Conservation (phyloP, 2,797 vertebrate genomes). For the Scleropages formosus region DNA sequence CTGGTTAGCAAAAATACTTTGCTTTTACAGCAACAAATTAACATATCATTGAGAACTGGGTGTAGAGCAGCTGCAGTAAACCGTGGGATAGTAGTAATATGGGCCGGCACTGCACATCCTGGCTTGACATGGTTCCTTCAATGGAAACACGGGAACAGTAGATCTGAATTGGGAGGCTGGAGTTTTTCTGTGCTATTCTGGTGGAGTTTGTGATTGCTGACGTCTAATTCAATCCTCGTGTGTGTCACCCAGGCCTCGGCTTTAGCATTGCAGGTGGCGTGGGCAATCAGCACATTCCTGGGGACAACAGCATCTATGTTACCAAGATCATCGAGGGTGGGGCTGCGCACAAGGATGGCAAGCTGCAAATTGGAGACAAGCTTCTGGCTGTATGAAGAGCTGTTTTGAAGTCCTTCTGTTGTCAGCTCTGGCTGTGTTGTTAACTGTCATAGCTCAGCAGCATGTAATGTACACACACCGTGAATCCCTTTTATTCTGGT, state of each 20-base stretch:
- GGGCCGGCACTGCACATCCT: not conserved
- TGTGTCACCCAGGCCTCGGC: conserved; percentile 77
- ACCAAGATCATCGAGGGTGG: conserved; percentile 97
- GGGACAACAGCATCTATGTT: conserved; percentile 97
- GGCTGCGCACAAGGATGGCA: conserved; percentile 93
- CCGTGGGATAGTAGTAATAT: not conserved
- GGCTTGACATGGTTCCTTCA: not conserved
- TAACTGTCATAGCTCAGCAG: not conserved
- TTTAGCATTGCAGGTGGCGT: conserved; percentile 98
- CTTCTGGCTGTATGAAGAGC: conserved; percentile 78
- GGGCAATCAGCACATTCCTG: conserved; percentile 95
- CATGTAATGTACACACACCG: no score
- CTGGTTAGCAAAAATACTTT: no score
- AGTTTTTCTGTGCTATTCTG: no score
- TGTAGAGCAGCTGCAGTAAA: not conserved
- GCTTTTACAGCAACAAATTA: no score
- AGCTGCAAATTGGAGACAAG: conserved; percentile 96
- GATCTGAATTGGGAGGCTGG: no score
- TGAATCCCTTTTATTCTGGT: no score
- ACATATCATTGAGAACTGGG: no score
- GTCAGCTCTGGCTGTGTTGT: conserved; percentile 12
- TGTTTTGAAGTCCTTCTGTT: not conserved
- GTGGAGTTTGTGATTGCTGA: no score
- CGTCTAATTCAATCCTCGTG: not conserved
- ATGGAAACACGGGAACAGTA: not conserved